Percentiles rank a stretch among this genome's conserved stretches.
phyloP scores from a whole-genome alignment of 2,113 vertebrate species.

The Isurus oxyrinchus region DNA sequence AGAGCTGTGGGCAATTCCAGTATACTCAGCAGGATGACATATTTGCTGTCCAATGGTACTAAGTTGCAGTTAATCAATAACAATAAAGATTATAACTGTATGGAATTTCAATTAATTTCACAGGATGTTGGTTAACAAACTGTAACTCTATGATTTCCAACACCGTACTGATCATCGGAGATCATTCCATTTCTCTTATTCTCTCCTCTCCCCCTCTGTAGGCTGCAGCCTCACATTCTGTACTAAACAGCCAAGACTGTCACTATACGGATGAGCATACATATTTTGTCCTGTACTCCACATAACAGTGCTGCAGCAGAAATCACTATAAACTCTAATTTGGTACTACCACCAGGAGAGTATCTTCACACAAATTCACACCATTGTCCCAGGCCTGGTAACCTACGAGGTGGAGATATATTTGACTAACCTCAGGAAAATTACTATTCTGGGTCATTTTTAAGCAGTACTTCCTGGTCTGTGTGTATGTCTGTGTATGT shows the following conservation, averaged over 20 bases:
- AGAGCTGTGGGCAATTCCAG: neutral
- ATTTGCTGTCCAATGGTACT: neutral
- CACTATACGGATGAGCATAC: neutral
- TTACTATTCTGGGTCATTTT: neutral
- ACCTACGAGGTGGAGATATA: neutral
- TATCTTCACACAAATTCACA: neutral
- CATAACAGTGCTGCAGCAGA: neutral
- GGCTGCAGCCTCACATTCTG: neutral
- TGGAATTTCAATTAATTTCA: neutral
- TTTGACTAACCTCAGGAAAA: neutral
- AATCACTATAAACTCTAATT: neutral
- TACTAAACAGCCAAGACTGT: neutral
- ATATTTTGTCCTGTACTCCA: neutral
- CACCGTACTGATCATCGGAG: neutral
- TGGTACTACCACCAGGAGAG: neutral
- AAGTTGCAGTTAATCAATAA: neutral
- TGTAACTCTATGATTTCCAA: neutral
- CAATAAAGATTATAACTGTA: neutral
- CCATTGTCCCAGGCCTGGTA: neutral
- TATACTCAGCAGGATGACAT: neutral
- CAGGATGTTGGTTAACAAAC: neutral
- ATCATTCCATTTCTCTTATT: neutral
- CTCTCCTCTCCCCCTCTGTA: neutral
- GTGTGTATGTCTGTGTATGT: too few species aligned
- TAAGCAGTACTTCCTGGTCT: neutral